Evolutionary conservation across 2,797 vertebrate genomes (phyloP).

Genomic region (Bothrops alternatus): DNA sequence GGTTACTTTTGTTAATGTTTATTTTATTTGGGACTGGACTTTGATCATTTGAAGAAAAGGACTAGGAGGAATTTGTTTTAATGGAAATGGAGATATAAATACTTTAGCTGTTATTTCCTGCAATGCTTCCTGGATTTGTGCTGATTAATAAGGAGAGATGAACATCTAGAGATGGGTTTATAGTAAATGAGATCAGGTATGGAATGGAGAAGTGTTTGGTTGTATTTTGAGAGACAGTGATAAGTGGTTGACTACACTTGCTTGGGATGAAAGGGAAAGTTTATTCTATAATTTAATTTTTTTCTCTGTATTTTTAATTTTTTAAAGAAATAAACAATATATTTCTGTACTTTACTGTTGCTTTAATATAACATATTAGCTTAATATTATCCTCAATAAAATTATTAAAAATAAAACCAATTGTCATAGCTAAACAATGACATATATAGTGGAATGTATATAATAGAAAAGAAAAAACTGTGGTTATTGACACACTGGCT

Average conservation of each 20-base stretch:
- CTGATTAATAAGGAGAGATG: neutral
- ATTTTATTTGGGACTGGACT: neutral
- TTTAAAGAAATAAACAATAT: neutral
- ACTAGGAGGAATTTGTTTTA: neutral
- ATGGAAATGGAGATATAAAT: neutral
- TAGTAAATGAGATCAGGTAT: neutral
- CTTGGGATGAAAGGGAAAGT: neutral
- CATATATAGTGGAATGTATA: neutral
- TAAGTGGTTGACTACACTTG: neutral
- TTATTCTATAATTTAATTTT: neutral
- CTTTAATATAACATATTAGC: neutral
- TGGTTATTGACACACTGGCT: neutral
- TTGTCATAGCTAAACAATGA: neutral
- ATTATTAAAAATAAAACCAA: neutral
- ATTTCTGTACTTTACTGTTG: neutral
- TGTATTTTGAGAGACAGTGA: neutral
- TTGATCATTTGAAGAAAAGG: neutral
- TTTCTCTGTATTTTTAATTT: neutral
- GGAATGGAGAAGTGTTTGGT: neutral
- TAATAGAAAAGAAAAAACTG: neutral
- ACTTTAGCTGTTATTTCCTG: neutral
- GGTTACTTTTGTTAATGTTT: neutral
- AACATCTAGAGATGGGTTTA: neutral
- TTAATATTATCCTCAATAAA: neutral
- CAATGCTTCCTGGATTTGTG: neutral